A percentile compares a stretch with the other conserved stretches of the same genome.
Evolutionary conservation across 2,113 vertebrate genomes (phyloP).

Genomic region (Dipodomys spectabilis): DNA sequence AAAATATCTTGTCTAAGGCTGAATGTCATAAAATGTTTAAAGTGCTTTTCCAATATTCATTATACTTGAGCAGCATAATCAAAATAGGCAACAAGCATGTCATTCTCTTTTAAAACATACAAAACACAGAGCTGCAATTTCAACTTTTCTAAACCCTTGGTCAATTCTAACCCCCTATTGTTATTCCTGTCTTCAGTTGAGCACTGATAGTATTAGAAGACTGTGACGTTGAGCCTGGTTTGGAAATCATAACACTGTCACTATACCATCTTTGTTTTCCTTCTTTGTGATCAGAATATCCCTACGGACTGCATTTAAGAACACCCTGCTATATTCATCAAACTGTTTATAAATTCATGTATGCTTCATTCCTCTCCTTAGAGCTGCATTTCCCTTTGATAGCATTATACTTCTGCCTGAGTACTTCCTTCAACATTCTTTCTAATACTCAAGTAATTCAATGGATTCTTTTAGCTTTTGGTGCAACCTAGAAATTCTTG

Average conservation of each 20-base stretch:
- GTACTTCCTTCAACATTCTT: not conserved
- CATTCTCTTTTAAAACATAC: not conserved
- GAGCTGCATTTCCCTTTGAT: not conserved
- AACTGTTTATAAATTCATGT: not conserved
- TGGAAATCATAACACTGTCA: not conserved
- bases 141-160: not conserved
- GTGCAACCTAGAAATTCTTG: not conserved
- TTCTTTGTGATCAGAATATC: not conserved
- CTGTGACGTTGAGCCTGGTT: not conserved
- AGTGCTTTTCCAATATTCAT: no score
- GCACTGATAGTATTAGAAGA: not conserved
- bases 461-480: constrained; percentile 27
- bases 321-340: not conserved
- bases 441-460: not conserved
- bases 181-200: not conserved
- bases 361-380: constrained; percentile 6
- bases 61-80: no score
- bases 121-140: not conserved
- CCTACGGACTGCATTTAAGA: not conserved
- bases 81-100: no score
- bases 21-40: no score
- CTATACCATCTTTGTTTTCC: not conserved
- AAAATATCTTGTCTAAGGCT: no score
- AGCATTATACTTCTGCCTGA: not conserved
- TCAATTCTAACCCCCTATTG: not conserved